A percentile compares a stretch with the other conserved stretches of the same genome.
phyloP scores from a whole-genome alignment of 2,797 vertebrate genomes.

The Micrastur ruficollis region DNA sequence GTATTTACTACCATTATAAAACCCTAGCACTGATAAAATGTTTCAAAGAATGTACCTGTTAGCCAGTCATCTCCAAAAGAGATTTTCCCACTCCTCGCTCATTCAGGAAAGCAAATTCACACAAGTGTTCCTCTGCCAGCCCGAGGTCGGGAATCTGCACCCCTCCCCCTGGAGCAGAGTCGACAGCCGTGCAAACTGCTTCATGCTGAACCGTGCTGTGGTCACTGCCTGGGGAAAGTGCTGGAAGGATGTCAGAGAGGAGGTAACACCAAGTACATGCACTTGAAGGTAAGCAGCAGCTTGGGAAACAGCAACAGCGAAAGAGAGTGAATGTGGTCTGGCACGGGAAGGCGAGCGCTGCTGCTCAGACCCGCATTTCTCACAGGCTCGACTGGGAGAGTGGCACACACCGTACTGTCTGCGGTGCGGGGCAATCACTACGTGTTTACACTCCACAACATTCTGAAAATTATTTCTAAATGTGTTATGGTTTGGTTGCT shows the following conservation, averaged over 20 bases:
- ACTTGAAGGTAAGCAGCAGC: background rate
- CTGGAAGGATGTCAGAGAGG: background rate
- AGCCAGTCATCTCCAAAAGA: background rate
- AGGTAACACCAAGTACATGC: background rate
- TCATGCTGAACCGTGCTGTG: rapidly evolving
- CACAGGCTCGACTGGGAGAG: rapidly evolving
- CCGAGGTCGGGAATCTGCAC: background rate
- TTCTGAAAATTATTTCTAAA: background rate
- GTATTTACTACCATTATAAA: background rate
- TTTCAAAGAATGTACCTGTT: background rate
- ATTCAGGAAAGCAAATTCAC: background rate
- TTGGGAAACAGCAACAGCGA: background rate
- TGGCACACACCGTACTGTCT: rapidly evolving
- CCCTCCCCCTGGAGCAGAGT: rapidly evolving
- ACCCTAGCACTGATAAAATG: background rate
- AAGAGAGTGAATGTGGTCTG: background rate
- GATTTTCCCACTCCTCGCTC: background rate
- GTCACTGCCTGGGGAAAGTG: background rate
- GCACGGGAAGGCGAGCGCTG: rapidly evolving
- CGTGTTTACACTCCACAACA: background rate
- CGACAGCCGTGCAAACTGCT: background rate
- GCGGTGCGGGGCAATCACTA: background rate
- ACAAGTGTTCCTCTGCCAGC: background rate
- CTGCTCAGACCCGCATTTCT: background rate
- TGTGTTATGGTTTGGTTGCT: background rate